Evolutionary conservation across 1,140 invertebrate species (phyloP).

Genomic region (Lordiphosa collinella): DNA sequence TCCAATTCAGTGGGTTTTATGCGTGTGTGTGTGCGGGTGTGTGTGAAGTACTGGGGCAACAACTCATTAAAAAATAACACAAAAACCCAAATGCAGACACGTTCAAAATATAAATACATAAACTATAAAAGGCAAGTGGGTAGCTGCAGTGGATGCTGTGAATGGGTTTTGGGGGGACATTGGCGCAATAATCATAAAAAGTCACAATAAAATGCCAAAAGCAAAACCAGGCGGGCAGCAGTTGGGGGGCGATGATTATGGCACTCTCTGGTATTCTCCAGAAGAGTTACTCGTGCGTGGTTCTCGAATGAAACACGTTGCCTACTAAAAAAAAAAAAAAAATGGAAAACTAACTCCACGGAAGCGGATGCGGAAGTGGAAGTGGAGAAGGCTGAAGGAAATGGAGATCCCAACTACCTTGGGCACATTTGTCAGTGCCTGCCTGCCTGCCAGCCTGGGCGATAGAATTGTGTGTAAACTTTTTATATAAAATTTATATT

Average conservation of each 20-base stretch:
- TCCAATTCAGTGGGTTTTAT: constrained; percentile 43
- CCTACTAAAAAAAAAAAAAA: constrained; percentile 5
- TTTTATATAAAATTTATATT: neutral
- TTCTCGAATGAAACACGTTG: constrained; percentile 44
- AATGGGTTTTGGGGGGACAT: constrained; percentile 14
- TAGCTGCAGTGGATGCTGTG: constrained; percentile 16
- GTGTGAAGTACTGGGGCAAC: constrained; percentile 2
- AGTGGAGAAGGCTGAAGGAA: constrained; percentile 17
- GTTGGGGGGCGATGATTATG: constrained; percentile 56
- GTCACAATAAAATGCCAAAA: constrained; percentile 59
- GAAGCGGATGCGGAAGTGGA: constrained; percentile 44
- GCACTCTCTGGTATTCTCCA: constrained; percentile 9
- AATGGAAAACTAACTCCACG: constrained; percentile 29
- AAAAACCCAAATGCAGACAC: constrained; percentile 26
- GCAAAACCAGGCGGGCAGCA: constrained; percentile 14
- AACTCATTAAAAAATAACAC: constrained; percentile 50
- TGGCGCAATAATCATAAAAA: constrained; percentile 72
- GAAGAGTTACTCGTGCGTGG: constrained; percentile 33
- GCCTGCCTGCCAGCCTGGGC: neutral
- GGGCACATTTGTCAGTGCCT: constrained; percentile 22
- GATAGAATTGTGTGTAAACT: constrained; percentile 5
- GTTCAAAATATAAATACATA: constrained; percentile 23
- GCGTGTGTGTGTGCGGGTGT: constrained; percentile 22
- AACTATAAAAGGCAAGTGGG: constrained; percentile 9
- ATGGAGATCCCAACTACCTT: constrained; percentile 30